Conservation (phyloP, 2,797 vertebrate species). For the Dicrostonyx torquatus region DNA sequence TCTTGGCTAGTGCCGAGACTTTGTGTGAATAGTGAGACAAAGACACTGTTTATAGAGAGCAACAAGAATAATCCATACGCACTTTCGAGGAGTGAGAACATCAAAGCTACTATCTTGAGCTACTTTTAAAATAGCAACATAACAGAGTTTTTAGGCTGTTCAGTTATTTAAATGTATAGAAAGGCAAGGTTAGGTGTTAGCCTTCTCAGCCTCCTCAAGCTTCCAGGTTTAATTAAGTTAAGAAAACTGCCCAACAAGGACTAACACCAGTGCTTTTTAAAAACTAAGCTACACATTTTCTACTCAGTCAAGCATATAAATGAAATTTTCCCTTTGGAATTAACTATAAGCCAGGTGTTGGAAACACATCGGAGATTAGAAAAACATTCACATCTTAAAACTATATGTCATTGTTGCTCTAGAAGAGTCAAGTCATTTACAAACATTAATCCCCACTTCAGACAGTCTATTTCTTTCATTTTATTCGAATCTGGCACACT, state of each 20-base stretch:
- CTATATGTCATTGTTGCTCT: background rate
- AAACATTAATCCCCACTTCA: conserved; percentile 15
- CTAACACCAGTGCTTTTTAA: background rate
- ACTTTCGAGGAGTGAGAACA: conserved; percentile 56
- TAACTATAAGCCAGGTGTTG: background rate
- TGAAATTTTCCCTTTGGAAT: conserved; percentile 53
- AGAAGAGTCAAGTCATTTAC: conserved; percentile 48
- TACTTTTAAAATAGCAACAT: background rate
- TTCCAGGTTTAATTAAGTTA: conserved; percentile 50
- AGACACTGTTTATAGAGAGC: conserved; percentile 53
- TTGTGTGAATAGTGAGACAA: conserved; percentile 40
- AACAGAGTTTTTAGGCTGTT: conserved; percentile 14
- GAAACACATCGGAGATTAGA: conserved; percentile 33
- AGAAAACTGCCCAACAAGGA: background rate
- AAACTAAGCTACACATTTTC: conserved; percentile 40
- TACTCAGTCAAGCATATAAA: background rate
- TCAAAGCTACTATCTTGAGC: conserved; percentile 28
- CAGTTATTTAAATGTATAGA: conserved; percentile 1
- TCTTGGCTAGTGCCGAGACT: conserved; percentile 47
- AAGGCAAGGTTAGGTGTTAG: background rate
- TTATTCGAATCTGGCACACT: background rate
- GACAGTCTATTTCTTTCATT: background rate
- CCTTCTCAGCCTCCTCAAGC: background rate
- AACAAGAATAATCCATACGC: conserved; percentile 51
- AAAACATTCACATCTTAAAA: conserved; percentile 55